Conservation (phyloP, 2,113 vertebrate species). For the Cyphomyrus plagiostoma region DNA sequence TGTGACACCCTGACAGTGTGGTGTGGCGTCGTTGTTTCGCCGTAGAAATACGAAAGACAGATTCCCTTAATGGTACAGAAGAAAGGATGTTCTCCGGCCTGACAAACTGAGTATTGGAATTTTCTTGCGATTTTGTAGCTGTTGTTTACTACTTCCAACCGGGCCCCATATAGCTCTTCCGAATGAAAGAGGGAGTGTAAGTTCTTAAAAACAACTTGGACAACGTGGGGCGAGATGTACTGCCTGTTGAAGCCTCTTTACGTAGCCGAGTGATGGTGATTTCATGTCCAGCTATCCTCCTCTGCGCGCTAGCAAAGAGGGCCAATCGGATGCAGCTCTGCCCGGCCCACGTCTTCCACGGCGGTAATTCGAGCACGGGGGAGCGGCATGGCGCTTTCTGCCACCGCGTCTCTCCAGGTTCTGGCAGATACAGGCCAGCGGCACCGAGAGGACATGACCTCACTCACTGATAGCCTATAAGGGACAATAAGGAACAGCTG, state of each 20-base stretch:
- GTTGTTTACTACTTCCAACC: not conserved
- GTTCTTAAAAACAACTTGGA: not conserved
- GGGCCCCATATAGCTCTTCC: not conserved
- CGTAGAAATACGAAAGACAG: slow-evolving; percentile 30
- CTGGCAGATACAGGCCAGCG: slow-evolving; percentile 41
- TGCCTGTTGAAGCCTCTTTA: not conserved
- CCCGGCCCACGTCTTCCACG: slow-evolving; percentile 51
- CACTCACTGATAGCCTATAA: slow-evolving; percentile 53
- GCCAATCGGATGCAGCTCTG: slow-evolving; percentile 33
- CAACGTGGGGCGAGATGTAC: not conserved
- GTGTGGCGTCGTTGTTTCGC: not conserved
- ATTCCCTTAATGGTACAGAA: slow-evolving; percentile 26
- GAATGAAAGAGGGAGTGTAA: not conserved
- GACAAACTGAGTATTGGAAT: slow-evolving; percentile 43
- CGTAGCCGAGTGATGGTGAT: not conserved
- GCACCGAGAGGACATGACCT: slow-evolving; percentile 43
- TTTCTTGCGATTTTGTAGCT: slow-evolving; percentile 29
- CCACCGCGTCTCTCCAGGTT: slow-evolving; percentile 43
- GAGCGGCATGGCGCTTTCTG: slow-evolving; percentile 40
- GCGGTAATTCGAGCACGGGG: slow-evolving; percentile 54
- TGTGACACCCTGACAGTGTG: not conserved
- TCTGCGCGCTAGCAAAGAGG: not conserved
- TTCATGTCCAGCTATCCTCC: not conserved
- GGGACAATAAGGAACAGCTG: slow-evolving; percentile 46
- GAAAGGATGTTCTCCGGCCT: slow-evolving; percentile 35